Percentiles rank a stretch among this genome's conserved stretches.
Evolutionary conservation across 2,888 invertebrate species (phyloP).

Genomic region (Archips xylosteana): DNA sequence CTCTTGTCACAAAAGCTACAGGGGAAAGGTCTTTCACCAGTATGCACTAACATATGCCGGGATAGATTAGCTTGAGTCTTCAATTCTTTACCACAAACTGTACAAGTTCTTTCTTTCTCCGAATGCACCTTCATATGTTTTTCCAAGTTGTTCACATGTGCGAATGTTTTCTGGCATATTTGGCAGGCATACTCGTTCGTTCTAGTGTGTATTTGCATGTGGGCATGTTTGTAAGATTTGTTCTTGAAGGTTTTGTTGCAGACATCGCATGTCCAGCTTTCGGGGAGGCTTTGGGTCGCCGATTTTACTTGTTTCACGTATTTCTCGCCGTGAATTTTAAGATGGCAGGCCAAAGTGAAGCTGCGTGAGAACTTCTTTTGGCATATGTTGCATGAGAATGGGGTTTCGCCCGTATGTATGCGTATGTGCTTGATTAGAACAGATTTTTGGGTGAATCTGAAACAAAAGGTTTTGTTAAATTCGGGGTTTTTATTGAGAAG

Average conservation of each 20-base stretch:
- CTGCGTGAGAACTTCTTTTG: background rate
- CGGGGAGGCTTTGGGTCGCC: background rate
- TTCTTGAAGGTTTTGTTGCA: conserved; percentile 13
- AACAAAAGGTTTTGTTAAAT: background rate
- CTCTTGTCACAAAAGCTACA: conserved; percentile 5
- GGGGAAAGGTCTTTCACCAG: conserved; percentile 1
- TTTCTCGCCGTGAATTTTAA: background rate
- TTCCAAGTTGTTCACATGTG: background rate
- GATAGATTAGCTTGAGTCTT: conserved; percentile 6
- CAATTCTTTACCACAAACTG: conserved; percentile 2
- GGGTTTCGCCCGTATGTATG: conserved; percentile 9
- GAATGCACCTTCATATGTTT: background rate
- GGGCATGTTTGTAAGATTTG: conserved; percentile 11
- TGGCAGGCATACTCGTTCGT: background rate
- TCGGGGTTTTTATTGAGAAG: no score
- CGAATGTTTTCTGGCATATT: conserved; percentile 1
- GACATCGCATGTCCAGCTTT: conserved; percentile 8
- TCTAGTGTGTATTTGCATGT: conserved; percentile 9
- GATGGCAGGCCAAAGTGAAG: conserved; percentile 10
- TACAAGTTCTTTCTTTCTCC: background rate
- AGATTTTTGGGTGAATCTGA: conserved; percentile 18
- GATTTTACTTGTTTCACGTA: background rate
- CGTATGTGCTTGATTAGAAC: conserved; percentile 1
- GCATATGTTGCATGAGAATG: conserved; percentile 11
- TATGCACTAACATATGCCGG: conserved; percentile 16